Base-by-base conservation (phyloP, 2,113 vertebrate genomes). In the Dicaeum eximium region DNA sequence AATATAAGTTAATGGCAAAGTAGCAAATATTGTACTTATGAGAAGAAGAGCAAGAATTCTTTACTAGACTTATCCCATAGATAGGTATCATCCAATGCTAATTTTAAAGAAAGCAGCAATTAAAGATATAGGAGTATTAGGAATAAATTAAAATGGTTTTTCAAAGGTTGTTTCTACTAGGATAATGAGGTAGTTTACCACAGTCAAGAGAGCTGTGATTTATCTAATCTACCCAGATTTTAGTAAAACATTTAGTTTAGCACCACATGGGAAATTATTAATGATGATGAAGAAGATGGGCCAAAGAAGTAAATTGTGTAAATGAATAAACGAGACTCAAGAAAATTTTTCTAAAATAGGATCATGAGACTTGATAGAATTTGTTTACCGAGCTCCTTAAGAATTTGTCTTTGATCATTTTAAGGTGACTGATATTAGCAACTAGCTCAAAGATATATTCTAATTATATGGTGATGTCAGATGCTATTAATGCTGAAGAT, bases 351-450 rank as follows among this genome's bases (percentile, higher is more conserved):
- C 40, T 74, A 47, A 58, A 88, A 57, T 16, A 87, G 2, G 22
- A 40, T 27, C 65, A 22, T 56, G 11, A 44, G 14, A 44, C 37
- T 78, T 61, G 10, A 23, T 48, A 20, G 12, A 56, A 77, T 72
- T 80, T 66, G 9, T 80, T 89, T 77, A 37, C 53, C 22, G 13
- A 69, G 33, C 44, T 80, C 18, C 30, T 73, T 72, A 72, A 73
- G 21, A 69, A 69, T 65, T 85, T 69, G 20, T 69, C n/a, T 88
- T 91, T 86, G 18, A 66, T 57, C 2, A 42, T 65, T 90, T 84
- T 90, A 80, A 84, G 66, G 51, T 84, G 73, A 86, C 72, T 89
- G 64, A 70, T 74, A 80, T 37, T 45, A 77, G 31, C 38, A 21
- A 35, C 23, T 30, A 42, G 4, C 28, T 90, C 16, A 79, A 80